Percentiles rank a stretch among this genome's conserved stretches.
Conservation (phyloP, 2,888 invertebrate genomes). For the Diaperis boleti region DNA sequence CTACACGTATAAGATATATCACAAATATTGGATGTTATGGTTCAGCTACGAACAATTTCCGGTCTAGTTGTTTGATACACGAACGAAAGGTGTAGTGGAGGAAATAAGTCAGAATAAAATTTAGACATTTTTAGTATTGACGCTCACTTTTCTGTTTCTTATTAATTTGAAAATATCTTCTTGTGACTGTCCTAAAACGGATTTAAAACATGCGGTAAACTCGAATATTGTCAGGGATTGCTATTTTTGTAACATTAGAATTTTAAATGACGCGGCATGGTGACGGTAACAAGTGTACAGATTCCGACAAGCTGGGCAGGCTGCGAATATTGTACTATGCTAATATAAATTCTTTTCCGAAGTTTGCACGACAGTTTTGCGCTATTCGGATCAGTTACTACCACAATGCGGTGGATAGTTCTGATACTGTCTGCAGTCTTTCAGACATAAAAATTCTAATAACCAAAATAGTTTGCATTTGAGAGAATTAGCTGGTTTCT, state of each 20-base stretch:
- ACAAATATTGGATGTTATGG: constrained; percentile 18
- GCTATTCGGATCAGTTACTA: constrained; percentile 15
- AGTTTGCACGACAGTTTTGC: constrained; percentile 43
- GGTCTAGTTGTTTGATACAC: constrained; percentile 2
- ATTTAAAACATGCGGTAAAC: constrained; percentile 37
- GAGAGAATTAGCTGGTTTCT: no score
- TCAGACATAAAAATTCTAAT: no score
- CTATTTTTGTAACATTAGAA: constrained; percentile 51
- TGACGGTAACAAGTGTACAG: constrained; percentile 49
- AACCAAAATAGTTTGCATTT: no score
- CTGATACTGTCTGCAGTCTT: no score
- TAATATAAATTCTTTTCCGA: constrained; percentile 51
- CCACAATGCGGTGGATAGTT: no score
- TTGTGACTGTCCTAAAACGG: background rate
- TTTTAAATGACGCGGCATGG: constrained; percentile 49
- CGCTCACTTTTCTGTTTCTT: background rate
- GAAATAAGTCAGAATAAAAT: constrained; percentile 7
- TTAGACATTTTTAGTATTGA: constrained; percentile 8
- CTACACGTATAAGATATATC: constrained; percentile 1
- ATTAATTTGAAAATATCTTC: constrained; percentile 14
- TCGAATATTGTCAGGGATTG: constrained; percentile 44
- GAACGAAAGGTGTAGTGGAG: background rate
- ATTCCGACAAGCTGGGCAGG: constrained; percentile 46
- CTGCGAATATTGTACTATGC: constrained; percentile 47
- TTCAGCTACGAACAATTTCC: constrained; percentile 15